Base-by-base conservation (phyloP, 2,888 invertebrate genomes). In the Ariolimax columbianus region DNA sequence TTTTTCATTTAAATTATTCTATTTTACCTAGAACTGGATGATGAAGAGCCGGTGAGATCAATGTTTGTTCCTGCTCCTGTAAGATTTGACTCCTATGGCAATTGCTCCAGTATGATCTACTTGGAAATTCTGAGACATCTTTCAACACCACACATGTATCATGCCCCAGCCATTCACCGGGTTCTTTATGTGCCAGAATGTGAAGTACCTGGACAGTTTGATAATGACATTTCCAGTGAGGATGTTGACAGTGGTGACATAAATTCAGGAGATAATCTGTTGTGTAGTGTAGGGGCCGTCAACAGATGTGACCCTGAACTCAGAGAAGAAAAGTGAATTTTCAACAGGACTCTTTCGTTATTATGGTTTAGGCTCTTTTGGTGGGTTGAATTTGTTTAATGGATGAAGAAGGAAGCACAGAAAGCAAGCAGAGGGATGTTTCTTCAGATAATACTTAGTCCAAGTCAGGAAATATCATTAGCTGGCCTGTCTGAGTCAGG, bases 191-290 rank as follows among this genome's bases (percentile, higher is more conserved):
- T 30, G 9, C 82, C 82, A 43, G 55, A 19, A 4, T n/a, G 14
- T 19, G 17, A 23, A n/a, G 40, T 38, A 30, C 33, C 72, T 40
- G 82, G 82, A 38, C 82, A 82, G 75, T 82, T 82, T 82, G 75
- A 82, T 33, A n/a, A 63, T n/a, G n/a, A 6, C n/a, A n/a, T 2
- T 11, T n/a, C 23, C 23, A 63, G 73, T 40, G 75, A 82, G 63
- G n/a, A 11, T n/a, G 23, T 23, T n/a, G 26, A n/a, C n/a, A n/a
- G n/a, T 63, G n/a, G 33, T 70, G 51, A 51, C n/a, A 23, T 23
- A 4, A 55, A 19, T 4, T 4, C 3, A 17, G 14, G 14, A 19
- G 55, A 55, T 55, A 55, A 23, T 55, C 23, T 55, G 26, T 63
- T 63, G 59, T 63, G 59, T 63, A n/a, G n/a, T 1, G 59, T 11